phyloP scores from a whole-genome alignment of 1,140 invertebrate genomes.

The Trissolcus basalis region DNA sequence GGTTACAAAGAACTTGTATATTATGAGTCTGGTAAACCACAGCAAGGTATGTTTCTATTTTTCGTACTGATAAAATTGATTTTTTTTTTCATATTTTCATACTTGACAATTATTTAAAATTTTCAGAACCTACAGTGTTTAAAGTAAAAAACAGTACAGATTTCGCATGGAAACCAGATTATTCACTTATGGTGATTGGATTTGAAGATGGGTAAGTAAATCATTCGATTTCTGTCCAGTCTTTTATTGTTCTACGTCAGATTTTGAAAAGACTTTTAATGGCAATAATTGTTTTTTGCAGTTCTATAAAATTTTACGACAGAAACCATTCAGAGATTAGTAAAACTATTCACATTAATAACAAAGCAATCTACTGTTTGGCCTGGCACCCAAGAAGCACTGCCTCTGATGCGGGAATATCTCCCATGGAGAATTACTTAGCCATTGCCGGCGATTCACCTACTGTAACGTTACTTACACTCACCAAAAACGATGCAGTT shows the following conservation, averaged over 20 bases:
- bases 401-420: constrained; percentile 76
- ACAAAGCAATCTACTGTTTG: constrained; percentile 80
- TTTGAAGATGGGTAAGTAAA: constrained; percentile 79
- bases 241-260: constrained; percentile 3
- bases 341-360: constrained; percentile 59
- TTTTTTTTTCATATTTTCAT: too few species aligned
- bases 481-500: constrained; percentile 28
- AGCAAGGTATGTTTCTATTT: constrained; percentile 75
- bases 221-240: not conserved
- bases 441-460: constrained; percentile 79
- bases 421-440: constrained; percentile 79
- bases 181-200: constrained; percentile 78
- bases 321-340: constrained; percentile 56
- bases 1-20: constrained; percentile 75
- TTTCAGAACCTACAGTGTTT: constrained; percentile 58
- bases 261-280: constrained; percentile 1
- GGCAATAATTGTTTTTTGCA: constrained; percentile 43
- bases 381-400: constrained; percentile 84
- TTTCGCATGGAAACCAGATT: constrained; percentile 81
- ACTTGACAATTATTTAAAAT: too few species aligned
- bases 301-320: constrained; percentile 65
- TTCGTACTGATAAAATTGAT: too few species aligned
- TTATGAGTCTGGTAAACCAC: constrained; percentile 71
- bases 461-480: constrained; percentile 78
- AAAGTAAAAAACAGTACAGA: constrained; percentile 73